Evolutionary conservation across 1,140 invertebrate species (phyloP).

Genomic region (Neodiprion fabricii): DNA sequence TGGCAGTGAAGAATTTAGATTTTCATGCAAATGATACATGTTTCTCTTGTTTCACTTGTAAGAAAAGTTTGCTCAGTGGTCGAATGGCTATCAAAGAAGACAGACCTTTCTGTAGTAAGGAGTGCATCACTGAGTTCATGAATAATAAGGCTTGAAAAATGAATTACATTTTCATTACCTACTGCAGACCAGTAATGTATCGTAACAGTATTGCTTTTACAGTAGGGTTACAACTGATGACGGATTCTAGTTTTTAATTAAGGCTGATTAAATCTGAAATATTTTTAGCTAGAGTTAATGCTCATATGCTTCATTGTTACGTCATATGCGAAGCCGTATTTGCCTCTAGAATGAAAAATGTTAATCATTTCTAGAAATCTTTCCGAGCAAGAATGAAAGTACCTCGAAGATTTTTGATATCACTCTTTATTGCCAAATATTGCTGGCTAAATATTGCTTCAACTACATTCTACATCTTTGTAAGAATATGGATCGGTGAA

Average conservation of each 20-base stretch:
- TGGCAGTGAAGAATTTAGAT: slow-evolving; percentile 75
- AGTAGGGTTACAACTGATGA: too few relatives aligned
- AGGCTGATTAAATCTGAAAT: too few relatives aligned
- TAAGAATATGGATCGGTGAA: background rate
- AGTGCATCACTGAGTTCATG: slow-evolving; percentile 50
- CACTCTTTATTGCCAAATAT: too few relatives aligned
- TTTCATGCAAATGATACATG: slow-evolving; percentile 80
- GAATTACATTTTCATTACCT: background rate
- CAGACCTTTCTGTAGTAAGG: slow-evolving; percentile 72
- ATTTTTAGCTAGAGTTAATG: too few relatives aligned
- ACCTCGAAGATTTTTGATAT: too few relatives aligned
- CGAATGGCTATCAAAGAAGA: slow-evolving; percentile 72
- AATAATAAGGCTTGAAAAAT: slow-evolving; percentile 25
- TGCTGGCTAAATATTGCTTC: too few relatives aligned
- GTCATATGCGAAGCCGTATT: background rate
- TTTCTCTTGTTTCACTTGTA: slow-evolving; percentile 77
- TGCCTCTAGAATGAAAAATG: slow-evolving; percentile 21
- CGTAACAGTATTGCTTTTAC: too few relatives aligned
- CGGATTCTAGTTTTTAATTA: too few relatives aligned
- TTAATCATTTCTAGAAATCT: slow-evolving; percentile 14
- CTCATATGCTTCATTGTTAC: too few relatives aligned
- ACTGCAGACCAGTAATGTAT: background rate
- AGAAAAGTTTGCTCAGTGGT: slow-evolving; percentile 72
- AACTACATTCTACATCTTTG: background rate
- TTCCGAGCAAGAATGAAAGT: too few relatives aligned